Evolutionary conservation across 2,113 vertebrate species (phyloP), one percentile per base, ranked within the genome.

Genomic region (Danionella cerebrum): DNA sequence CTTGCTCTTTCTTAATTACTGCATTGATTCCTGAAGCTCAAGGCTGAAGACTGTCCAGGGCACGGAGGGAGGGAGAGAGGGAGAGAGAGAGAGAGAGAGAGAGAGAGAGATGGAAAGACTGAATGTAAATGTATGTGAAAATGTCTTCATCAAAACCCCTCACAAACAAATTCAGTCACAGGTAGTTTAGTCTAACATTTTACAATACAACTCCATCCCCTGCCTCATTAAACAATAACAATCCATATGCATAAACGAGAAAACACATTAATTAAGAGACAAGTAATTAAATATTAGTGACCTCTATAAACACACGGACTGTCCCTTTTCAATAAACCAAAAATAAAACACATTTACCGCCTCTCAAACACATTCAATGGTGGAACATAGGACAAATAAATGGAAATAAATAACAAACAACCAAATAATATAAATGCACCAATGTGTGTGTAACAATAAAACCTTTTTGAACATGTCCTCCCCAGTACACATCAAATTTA

Each of bases 261-360:
- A 45, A 29, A 25, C 66, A 70, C 72, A 70, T 72, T 69, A 73
- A 62, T 48, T 70, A 73, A 54, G 18, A 41, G 67, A 71, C 58
- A 38, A 58, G 70, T 55, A 67, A 69, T 76, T 76, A 76, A 76
- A 73, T 67, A 70, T 72, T 53, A 68, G 69, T 62, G 62, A 35
- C 35, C 44, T 41, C 50, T 39, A 55, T 73, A 73, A 70, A 69
- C 58, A 67, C 44, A 70, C 73, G 59, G 50, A 75, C 52, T 51
- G 6, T 62, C 18, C 55, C 60, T 66, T 66, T 74, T 70, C 67
- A 62, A 64, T 58, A 67, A 55, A 70, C 67, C 48, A 54, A 48
- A 58, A 4, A 14, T 39, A 48, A 65, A 41, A 53, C 42, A 36
- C 45, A 52, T 52, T 69, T 39, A 42, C 6, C 2, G 27, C 14